Evolutionary conservation across 2,113 vertebrate genomes (phyloP), one percentile per base, ranked within the genome.

Genomic region (Manacus vitellinus): DNA sequence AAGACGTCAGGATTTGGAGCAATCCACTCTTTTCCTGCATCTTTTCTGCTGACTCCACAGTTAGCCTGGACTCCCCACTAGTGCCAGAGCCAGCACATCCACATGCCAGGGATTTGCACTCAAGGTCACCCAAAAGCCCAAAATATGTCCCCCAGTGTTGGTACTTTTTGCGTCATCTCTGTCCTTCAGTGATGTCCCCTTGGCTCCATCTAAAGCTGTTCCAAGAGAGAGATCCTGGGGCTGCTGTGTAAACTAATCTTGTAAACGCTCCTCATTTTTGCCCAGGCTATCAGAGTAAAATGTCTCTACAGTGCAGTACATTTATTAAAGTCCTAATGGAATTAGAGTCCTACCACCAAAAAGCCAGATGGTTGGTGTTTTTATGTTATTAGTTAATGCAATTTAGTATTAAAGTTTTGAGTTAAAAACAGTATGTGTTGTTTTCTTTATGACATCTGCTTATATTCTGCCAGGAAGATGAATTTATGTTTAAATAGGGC

Each of bases 291-390:
- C 97, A 97, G 88, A 96, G 94, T 93, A 94, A 97, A 97, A 96
- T 95, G 95, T 96, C 96, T 98, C 88, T 93, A 89, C 77, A 71
- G 96, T 74, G 91, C 95, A 97, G 97, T 97, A 96, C 97, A 97
- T 98, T 98, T 97, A 97, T 98, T 97, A 97, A 96, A 95, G 89
- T 89, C 94, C 93, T 98, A 97, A 98, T 98, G 97, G 97, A 97
- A 98, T 98, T 98, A 98, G 93, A 94, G 91, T 97, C 92, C 92
- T 97, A 81, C 94, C 94, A 97, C 96, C 95, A 96, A 97, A 92
- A 92, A 97, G 95, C 96, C 96, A 95, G 95, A 97, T 96, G 89
- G 95, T 96, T 96, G 90, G 81, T 92, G 82, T 87, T 92, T 94
- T 96, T 93, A 88, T 49, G 91, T 86, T 94, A 95, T 94, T 91